Percentiles rank a stretch among this genome's conserved stretches.
Conservation (phyloP, 2,797 vertebrate species). For the Thamnophis elegans region DNA sequence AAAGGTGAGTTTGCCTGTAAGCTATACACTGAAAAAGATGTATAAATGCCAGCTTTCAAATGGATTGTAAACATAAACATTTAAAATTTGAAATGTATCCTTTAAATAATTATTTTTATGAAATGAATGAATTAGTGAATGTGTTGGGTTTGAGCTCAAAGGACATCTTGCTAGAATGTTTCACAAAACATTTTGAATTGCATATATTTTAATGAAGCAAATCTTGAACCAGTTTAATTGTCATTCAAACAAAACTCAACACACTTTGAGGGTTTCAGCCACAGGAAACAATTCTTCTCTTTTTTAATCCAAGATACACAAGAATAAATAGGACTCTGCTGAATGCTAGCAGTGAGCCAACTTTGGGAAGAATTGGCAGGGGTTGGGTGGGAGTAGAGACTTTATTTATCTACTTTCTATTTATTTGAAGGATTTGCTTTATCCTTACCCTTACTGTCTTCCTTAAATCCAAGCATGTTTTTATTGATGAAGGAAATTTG, state of each 20-base stretch:
- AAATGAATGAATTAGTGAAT: not conserved
- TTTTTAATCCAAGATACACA: not conserved
- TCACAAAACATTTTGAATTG: not conserved
- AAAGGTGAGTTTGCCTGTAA: slow-evolving; percentile 75
- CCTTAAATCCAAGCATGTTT: not conserved
- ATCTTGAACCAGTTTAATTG: not conserved
- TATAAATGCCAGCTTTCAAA: not conserved
- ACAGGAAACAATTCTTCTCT: not conserved
- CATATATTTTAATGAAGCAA: not conserved
- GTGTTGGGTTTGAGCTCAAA: not conserved
- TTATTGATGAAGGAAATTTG: not conserved
- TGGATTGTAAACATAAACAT: not conserved
- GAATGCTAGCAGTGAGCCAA: not conserved
- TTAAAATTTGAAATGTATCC: not conserved
- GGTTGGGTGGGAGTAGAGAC: not conserved
- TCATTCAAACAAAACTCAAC: not conserved
- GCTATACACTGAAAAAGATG: not conserved
- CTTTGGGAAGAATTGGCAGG: not conserved
- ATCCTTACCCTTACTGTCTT: not conserved
- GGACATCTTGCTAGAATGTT: not conserved
- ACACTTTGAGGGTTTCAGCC: not conserved
- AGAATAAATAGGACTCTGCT: not conserved
- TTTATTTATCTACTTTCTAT: not conserved
- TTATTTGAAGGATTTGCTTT: not conserved
- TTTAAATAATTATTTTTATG: not conserved